These are phyloP conservation scores for Paracyclopina nana DNA, from an alignment of 1,140 invertebrate species.

Conservation along the genomic window DNA sequence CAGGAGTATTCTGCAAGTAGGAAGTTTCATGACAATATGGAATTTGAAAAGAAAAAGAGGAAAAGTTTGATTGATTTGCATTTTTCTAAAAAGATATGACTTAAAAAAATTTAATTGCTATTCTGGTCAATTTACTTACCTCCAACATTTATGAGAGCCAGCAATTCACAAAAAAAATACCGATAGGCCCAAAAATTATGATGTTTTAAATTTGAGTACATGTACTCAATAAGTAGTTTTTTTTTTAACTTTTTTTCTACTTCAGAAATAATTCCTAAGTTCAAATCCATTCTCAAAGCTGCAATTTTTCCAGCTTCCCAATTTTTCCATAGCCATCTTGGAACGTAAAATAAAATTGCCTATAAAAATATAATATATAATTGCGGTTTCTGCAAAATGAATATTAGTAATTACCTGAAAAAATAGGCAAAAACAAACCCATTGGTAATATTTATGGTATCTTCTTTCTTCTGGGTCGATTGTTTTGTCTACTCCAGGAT, in stretches of 20 bases:
- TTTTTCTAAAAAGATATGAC: no score
- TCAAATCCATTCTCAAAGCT: conserved; percentile 63
- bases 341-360: conserved; percentile 66
- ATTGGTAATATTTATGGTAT: conserved; percentile 63
- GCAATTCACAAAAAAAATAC: conserved; percentile 76
- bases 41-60: no score
- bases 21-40: no score
- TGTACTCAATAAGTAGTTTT: conserved; percentile 77
- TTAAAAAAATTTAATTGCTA: no score
- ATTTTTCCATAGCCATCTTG: conserved; percentile 68
- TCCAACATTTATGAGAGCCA: conserved; percentile 70
- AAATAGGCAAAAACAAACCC: conserved; percentile 88
- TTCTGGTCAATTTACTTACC: conserved; percentile 34
- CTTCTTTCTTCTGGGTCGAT: conserved; percentile 21
- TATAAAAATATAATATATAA: no score
- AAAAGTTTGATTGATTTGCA: no score
- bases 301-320: conserved; percentile 70
- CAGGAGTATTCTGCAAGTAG: no score
- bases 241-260: conserved; percentile 88
- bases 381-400: no score
- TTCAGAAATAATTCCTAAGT: conserved; percentile 41
- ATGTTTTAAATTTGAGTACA: conserved; percentile 70
- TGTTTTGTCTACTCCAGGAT: conserved; percentile 24
- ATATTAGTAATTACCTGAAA: conserved; percentile 51
- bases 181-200: conserved; percentile 92